These are phyloP conservation scores for Chloebia gouldiae DNA, from an alignment of 2,113 vertebrate species.

Conservation along the genomic window DNA sequence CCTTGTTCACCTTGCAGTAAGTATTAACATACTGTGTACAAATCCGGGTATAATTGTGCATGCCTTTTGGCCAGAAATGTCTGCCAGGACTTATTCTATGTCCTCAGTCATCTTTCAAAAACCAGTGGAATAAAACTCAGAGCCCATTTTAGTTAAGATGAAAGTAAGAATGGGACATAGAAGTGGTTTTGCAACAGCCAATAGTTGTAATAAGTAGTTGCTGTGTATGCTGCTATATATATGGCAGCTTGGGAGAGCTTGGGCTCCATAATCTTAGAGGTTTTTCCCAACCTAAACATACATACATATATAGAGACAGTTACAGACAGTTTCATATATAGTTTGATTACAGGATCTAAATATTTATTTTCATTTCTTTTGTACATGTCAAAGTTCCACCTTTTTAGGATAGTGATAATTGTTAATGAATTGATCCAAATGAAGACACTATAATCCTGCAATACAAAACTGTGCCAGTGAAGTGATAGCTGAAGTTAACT, in stretches of 20 bases:
- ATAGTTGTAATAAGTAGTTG: neutral
- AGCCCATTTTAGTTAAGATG: neutral
- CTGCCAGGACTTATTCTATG: neutral
- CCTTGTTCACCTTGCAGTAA: neutral
- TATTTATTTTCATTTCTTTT: rapidly evolving
- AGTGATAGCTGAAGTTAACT: neutral
- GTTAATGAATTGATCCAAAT: neutral
- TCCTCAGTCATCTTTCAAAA: neutral
- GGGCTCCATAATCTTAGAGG: neutral
- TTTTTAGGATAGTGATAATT: neutral
- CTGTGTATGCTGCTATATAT: neutral
- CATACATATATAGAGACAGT: neutral
- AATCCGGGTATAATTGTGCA: neutral
- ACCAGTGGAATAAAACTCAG: neutral
- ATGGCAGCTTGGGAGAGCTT: neutral
- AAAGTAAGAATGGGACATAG: neutral
- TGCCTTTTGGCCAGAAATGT: neutral
- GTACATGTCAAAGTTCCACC: neutral
- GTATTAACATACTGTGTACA: neutral
- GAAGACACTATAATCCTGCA: neutral
- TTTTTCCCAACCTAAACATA: neutral
- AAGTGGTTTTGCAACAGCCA: neutral
- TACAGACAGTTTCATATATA: neutral
- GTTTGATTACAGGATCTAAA: neutral
- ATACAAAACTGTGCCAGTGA: neutral